Conservation (phyloP, 1,140 invertebrate species). For the Saccostrea glomerata region DNA sequence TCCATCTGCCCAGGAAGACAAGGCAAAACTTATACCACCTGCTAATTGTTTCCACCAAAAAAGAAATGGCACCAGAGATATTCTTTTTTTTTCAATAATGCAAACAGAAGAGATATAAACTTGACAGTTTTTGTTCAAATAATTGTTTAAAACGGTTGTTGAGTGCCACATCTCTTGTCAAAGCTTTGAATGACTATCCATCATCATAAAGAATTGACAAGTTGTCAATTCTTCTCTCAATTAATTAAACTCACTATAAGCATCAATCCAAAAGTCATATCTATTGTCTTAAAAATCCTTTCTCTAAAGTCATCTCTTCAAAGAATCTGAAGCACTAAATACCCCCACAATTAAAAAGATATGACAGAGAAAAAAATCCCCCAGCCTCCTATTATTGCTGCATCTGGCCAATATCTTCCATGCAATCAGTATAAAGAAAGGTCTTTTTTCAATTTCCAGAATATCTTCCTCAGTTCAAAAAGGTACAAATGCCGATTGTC, state of each 20-base stretch:
- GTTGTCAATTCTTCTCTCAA: not conserved
- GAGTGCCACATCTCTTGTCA: not conserved
- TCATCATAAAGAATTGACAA: not conserved
- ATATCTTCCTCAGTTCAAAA: not conserved
- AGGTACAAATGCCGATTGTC: constrained; percentile 6
- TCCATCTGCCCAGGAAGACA: constrained; percentile 28
- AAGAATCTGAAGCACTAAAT: not conserved
- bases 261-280: not conserved
- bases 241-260: not conserved
- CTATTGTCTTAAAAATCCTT: too few species aligned
- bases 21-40: constrained; percentile 26
- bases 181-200: not conserved
- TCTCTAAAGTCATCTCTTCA: not conserved
- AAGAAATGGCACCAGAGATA: not conserved
- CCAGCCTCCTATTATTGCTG: not conserved
- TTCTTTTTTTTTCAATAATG: not conserved
- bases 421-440: not conserved
- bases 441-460: not conserved
- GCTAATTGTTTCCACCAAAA: not conserved
- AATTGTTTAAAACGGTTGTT: not conserved
- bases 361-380: not conserved
- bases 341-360: not conserved
- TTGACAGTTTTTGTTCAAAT: not conserved
- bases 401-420: not conserved
- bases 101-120: not conserved